Evolutionary conservation across 2,888 invertebrate species (phyloP).

Genomic region (Andrena flavipes): DNA sequence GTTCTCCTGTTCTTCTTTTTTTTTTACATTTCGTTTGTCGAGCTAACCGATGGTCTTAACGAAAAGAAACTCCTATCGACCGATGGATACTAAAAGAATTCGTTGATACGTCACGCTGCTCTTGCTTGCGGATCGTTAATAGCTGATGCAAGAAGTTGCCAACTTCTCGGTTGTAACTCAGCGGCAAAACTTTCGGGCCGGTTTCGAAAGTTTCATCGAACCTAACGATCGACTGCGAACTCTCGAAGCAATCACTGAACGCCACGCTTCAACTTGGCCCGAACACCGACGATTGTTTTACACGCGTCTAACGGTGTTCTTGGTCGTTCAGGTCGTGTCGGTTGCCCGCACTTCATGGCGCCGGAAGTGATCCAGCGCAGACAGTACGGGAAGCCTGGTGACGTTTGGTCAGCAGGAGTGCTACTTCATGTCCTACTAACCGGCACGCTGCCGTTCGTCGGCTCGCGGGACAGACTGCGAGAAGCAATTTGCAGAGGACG

Average conservation of each 20-base stretch:
- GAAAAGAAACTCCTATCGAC: neutral
- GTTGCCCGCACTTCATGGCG: constrained; percentile 99
- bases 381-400: constrained; percentile 97
- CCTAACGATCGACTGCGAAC: constrained; percentile 54
- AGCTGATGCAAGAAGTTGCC: constrained; percentile 16
- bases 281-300: constrained; percentile 28
- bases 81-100: neutral
- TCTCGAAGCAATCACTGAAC: constrained; percentile 56
- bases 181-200: constrained; percentile 15
- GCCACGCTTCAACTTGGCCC: constrained; percentile 61
- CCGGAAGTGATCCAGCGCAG: constrained; percentile 97
- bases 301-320: constrained; percentile 47
- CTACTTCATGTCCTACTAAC: constrained; percentile 96
- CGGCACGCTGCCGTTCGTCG: constrained; percentile 97
- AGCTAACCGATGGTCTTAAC: constrained; percentile 5
- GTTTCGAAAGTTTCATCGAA: constrained; percentile 31
- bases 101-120: neutral
- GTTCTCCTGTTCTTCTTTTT: neutral
- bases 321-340: constrained; percentile 91
- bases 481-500: constrained; percentile 95
- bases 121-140: constrained; percentile 14
- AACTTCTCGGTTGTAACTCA: constrained; percentile 2
- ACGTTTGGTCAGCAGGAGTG: constrained; percentile 99
- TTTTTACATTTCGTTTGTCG: neutral
- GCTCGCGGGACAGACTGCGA: constrained; percentile 96